Evolutionary conservation across 2,113 vertebrate genomes (phyloP).

Genomic region (Rynchops niger): DNA sequence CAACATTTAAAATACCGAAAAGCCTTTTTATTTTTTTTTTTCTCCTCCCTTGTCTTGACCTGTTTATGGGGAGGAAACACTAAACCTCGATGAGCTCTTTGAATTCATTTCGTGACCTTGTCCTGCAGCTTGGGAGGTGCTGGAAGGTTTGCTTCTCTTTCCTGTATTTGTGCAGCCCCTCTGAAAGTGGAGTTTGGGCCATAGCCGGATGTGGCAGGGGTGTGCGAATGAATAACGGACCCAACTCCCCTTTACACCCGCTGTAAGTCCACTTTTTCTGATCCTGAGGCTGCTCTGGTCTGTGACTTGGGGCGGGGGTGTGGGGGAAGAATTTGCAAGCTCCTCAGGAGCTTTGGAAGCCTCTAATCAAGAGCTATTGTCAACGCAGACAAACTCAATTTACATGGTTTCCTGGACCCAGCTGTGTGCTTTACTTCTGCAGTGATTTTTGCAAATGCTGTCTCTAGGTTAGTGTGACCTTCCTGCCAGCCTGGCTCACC

Average conservation of each 20-base stretch:
- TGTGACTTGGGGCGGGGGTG: not conserved
- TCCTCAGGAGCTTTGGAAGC: not conserved
- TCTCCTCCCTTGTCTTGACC: not conserved
- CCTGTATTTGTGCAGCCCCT: not conserved
- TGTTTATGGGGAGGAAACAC: not conserved
- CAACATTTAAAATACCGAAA: not conserved
- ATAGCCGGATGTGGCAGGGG: not conserved
- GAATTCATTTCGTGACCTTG: not conserved
- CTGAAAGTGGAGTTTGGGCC: no score
- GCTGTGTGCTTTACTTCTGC: not conserved
- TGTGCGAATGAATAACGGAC: not conserved
- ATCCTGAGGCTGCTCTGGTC: not conserved
- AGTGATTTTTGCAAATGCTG: not conserved
- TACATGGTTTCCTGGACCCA: not conserved
- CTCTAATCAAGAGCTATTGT: not conserved
- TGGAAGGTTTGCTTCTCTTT: not conserved
- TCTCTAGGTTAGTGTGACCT: not conserved
- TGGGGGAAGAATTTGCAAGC: not conserved
- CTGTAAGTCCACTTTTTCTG: fast-evolving
- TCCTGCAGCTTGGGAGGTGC: not conserved
- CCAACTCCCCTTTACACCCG: fast-evolving
- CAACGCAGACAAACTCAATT: not conserved
- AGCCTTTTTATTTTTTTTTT: no score
- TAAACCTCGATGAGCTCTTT: not conserved
- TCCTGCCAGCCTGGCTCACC: not conserved